phyloP scores from a whole-genome alignment of 2,113 vertebrate species.

The Cepphus grylle region DNA sequence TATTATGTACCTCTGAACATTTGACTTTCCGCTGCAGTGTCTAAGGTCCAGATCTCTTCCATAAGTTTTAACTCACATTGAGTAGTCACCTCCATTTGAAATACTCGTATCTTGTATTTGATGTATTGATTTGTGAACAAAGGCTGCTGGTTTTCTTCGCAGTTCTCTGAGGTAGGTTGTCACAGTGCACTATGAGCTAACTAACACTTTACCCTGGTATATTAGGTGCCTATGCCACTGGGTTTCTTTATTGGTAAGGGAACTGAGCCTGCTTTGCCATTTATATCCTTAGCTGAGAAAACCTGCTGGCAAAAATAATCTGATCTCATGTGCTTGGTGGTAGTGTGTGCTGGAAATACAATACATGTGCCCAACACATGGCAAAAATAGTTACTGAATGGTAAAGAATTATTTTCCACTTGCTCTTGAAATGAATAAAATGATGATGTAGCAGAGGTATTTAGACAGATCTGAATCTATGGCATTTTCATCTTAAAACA shows the following conservation, averaged over 20 bases:
- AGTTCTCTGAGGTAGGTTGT: neutral
- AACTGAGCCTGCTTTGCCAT: neutral
- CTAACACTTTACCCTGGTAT: neutral
- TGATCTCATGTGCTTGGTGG: neutral
- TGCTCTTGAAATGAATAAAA: neutral
- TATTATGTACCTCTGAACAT: neutral
- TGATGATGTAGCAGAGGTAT: neutral
- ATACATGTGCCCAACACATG: neutral
- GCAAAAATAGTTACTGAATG: slow-evolving; percentile 33
- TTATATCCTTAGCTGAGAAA: slow-evolving; percentile 35
- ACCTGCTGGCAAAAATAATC: slow-evolving; percentile 29
- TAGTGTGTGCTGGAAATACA: slow-evolving; percentile 32
- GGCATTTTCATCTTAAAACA: neutral
- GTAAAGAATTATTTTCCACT: slow-evolving; percentile 15
- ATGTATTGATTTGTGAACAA: neutral
- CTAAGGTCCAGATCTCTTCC: neutral
- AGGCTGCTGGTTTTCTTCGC: neutral
- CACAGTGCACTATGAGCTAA: neutral
- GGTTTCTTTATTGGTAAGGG: neutral
- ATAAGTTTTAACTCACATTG: neutral
- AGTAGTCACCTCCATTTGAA: neutral
- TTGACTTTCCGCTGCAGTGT: neutral
- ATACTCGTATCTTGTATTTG: neutral
- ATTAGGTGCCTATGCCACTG: neutral
- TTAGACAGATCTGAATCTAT: neutral